phyloP scores from a whole-genome alignment of 2,797 vertebrate genomes.

The Hemitrygon akajei region DNA sequence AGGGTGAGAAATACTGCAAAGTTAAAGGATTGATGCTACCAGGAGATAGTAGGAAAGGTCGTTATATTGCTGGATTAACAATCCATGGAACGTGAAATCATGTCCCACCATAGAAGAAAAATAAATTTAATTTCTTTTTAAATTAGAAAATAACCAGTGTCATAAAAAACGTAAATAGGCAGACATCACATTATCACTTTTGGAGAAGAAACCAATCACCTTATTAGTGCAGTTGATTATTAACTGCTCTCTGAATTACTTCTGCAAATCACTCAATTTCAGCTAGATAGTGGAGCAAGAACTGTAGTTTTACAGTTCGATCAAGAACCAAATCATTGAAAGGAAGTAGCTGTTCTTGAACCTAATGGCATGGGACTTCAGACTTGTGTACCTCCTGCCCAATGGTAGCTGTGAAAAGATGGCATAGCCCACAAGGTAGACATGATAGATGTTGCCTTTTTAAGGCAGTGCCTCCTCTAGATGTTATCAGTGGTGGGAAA shows the following conservation, averaged over 20 bases:
- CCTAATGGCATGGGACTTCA: too few relatives aligned
- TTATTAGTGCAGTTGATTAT: background rate
- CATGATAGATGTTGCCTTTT: too few relatives aligned
- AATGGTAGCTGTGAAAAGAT: too few relatives aligned
- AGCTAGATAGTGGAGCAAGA: too few relatives aligned
- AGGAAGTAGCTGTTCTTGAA: too few relatives aligned
- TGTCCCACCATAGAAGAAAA: background rate
- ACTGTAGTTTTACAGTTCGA: too few relatives aligned
- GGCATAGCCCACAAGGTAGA: too few relatives aligned
- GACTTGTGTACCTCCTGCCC: too few relatives aligned
- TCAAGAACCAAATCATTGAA: too few relatives aligned
- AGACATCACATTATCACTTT: background rate
- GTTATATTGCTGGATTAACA: background rate
- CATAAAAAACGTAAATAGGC: background rate
- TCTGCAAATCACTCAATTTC: background rate
- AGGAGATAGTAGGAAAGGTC: background rate
- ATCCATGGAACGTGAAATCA: background rate
- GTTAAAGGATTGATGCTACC: background rate
- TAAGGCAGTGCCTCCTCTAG: too few relatives aligned
- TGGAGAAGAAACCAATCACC: background rate
- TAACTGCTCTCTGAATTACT: background rate
- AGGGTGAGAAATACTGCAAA: background rate
- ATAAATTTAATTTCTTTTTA: background rate
- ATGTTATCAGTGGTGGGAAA: too few relatives aligned
- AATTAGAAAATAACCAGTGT: background rate